phyloP scores from a whole-genome alignment of 2,113 vertebrate species.

The Hyaena hyaena region DNA sequence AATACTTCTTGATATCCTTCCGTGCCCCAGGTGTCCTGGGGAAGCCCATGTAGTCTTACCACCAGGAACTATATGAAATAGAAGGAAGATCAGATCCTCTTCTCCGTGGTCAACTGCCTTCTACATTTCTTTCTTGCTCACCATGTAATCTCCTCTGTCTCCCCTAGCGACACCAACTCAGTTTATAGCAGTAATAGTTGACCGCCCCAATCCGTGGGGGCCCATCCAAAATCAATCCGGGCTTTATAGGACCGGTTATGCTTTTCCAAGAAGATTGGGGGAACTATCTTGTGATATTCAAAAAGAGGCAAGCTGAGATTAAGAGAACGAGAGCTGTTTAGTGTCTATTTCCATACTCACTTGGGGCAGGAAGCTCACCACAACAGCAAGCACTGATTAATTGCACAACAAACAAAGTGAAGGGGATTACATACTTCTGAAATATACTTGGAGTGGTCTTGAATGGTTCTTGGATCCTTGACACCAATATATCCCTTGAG shows the following conservation, averaged over 20 bases:
- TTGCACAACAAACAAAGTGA: neutral
- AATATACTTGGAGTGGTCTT: constrained; percentile 61
- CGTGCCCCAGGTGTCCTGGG: neutral
- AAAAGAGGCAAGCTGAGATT: neutral
- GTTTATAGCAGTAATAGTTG: neutral
- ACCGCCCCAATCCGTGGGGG: neutral
- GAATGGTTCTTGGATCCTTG: rapidly evolving
- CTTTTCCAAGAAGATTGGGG: neutral
- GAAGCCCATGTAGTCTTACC: neutral
- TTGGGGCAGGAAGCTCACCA: neutral
- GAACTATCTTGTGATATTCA: neutral
- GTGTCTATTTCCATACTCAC: neutral
- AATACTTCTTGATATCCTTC: neutral
- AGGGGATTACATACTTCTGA: constrained; percentile 69
- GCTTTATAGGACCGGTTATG: neutral
- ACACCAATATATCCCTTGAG: constrained; percentile 58
- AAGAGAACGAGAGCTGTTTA: neutral
- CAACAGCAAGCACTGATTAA: neutral
- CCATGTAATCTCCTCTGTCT: neutral
- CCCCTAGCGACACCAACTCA: neutral
- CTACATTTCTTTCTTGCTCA: neutral
- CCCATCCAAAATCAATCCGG: neutral
- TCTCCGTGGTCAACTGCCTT: neutral
- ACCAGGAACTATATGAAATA: neutral
- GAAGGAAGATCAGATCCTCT: neutral